Conservation (phyloP, 2,888 invertebrate species). For the Ischnura elegans region DNA sequence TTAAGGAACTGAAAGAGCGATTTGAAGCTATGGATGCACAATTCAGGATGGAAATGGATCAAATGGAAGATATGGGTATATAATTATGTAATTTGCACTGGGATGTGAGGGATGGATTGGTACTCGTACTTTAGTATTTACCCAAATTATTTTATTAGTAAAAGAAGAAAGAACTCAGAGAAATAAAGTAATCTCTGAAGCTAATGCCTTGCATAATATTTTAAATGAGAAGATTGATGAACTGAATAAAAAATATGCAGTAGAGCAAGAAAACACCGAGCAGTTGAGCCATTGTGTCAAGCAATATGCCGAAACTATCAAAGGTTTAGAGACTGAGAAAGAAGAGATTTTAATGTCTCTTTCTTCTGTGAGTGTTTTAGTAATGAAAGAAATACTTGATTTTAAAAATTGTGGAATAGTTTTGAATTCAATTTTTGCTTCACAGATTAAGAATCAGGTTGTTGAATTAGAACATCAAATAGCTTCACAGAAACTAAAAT, state of each 20-base stretch:
- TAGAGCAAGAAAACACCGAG: background rate
- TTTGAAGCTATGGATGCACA: background rate
- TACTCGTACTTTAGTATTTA: background rate
- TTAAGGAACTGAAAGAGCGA: conserved; percentile 23
- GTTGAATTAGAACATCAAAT: conserved; percentile 14
- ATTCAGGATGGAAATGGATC: conserved; percentile 41
- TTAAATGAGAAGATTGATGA: conserved; percentile 43
- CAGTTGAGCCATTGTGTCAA: background rate
- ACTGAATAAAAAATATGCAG: background rate
- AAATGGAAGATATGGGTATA: conserved; percentile 55
- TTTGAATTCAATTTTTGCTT: background rate
- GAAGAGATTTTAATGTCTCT: background rate
- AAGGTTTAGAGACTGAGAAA: background rate
- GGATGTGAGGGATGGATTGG: background rate
- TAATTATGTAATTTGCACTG: background rate
- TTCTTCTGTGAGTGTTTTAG: background rate
- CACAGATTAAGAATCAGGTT: conserved; percentile 23
- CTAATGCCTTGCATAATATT: conserved; percentile 51
- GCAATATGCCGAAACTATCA: background rate
- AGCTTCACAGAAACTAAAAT: background rate
- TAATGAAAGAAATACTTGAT: background rate
- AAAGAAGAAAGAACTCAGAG: conserved; percentile 48
- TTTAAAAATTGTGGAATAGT: background rate
- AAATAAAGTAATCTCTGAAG: conserved; percentile 36
- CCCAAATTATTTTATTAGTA: background rate